Base-by-base conservation (phyloP, 2,113 vertebrate genomes). In the Genyomyrus donnyi region DNA sequence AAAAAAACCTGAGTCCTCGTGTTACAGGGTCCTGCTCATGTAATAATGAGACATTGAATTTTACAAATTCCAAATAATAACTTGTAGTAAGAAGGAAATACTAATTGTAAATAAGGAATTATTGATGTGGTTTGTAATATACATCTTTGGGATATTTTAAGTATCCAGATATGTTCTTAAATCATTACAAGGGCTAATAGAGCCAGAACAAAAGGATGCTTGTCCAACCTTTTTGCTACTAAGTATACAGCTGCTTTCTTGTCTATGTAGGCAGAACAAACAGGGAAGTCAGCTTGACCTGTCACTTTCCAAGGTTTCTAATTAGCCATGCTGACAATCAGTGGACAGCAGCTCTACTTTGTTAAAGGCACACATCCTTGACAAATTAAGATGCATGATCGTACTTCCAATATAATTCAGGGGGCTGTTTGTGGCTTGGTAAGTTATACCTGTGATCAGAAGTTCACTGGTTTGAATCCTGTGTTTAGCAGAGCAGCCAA, bases 211-310 rank as follows among this genome's bases (percentile, higher is more conserved):
- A 56, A 53, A 31, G 27, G 48, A 87, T 56, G n/a, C 24, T 15
- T 7, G 50, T 87, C 27, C 50, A 50, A 11, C 31, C 4, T 31
- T 83, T 56, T n/a, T 24, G 39, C 42, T 46, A 9, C 24, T 49
- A 56, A 39, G 35, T 31, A 5, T 49, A 42, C 31, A 45, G 50
- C 74, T 53, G 31, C 19, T 80, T 53, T 56, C 49, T 39, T 53
- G 48, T 83, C 31, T 83, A 49, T 45, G 74, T 56, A 84, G 52
- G 50, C 77, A 45, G 74, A 89, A 89, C 74, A 83, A 89, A 83
- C 77, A 50, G 50, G 19, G 13, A 48, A 89, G 74, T 10, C 74
- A 53, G 77, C 48, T 2, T 89, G 62, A 70, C 45, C 88, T 53
- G 88, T 53, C 66, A 83, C 8, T 83, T 83, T 77, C 70, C 35